These are phyloP conservation scores for Chiroxiphia lanceolata DNA, from an alignment of 2,797 vertebrate species.

Conservation along the genomic window DNA sequence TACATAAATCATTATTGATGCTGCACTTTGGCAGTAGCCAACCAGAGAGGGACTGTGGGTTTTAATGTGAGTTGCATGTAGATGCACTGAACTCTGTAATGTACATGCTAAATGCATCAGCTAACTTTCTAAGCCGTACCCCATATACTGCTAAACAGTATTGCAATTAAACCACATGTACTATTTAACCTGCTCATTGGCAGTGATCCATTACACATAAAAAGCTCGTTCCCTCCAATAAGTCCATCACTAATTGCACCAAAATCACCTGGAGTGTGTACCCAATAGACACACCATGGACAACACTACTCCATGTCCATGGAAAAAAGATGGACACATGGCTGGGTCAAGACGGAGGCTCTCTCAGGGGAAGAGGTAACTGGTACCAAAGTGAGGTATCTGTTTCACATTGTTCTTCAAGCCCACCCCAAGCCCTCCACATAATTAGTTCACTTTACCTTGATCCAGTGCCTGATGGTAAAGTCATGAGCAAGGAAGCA, in stretches of 20 bases:
- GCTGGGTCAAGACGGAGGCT: background rate
- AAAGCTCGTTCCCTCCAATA: background rate
- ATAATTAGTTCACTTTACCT: background rate
- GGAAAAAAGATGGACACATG: background rate
- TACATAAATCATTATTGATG: background rate
- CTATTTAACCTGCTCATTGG: background rate
- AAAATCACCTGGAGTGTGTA: too few relatives aligned
- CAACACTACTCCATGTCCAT: accelerated
- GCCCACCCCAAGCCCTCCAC: background rate
- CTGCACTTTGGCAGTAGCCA: background rate
- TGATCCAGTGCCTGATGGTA: background rate
- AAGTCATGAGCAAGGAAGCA: slow-evolving; percentile 4
- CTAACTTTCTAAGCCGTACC: background rate
- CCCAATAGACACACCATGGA: background rate
- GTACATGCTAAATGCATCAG: background rate
- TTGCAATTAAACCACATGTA: background rate
- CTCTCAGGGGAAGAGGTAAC: background rate
- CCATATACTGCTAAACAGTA: accelerated
- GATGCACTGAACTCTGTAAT: background rate
- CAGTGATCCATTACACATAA: background rate
- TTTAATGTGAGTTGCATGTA: background rate
- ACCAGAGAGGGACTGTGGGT: background rate
- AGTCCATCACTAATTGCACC: background rate
- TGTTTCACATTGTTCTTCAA: background rate
- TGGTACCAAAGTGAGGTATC: background rate